Evolutionary conservation across 2,797 vertebrate genomes (phyloP), one percentile per base, ranked within the genome.

Genomic region (Falco columbarius): DNA sequence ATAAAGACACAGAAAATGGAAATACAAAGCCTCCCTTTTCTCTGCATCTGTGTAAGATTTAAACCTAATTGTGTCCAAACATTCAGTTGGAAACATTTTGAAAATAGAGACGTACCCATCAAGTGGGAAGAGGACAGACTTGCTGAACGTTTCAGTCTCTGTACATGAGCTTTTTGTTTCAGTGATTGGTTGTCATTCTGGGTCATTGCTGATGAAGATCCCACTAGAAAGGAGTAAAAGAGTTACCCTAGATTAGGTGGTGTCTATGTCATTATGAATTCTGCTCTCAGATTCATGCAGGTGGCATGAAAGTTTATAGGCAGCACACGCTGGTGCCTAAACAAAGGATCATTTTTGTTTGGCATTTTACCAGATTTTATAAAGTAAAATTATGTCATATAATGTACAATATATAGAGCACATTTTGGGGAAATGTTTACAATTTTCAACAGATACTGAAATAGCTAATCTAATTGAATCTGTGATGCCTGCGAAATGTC

Each of bases 191-290:
- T 93, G 75, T 90, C 81, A 93, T 93, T 97, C 93, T 88, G 91
- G 87, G 81, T 97, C 95, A 93, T 38, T 96, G 93, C 81, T 94
- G 87, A 88, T 86, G 87, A 95, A 93, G 84, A 88, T 92, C 81
- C 56, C 56, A 61, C 67, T 82, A 81, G 65, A 92, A 89, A 32
- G 79, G 63, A 93, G 83, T 95, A 68, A 93, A 91, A 86, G 72
- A 89, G 83, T 95, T 91, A 81, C 70, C 80, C 68, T 75, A 79
- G 61, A 85, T 93, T 95, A 96, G 54, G 12, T 49, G 79, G 19
- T 44, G 72, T 34, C 74, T 81, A 11, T 82, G 80, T 68, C 82
- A 90, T 96, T 94, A 77, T 74, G 73, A 82, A 95, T 95, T 96
- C 94, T 88, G 42, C 54, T 91, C 55, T 94, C 79, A 81, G 68